These are phyloP conservation scores for Mormyrus proboscirostris DNA, from an alignment of 2,797 vertebrate genomes.

Conservation along the genomic window DNA sequence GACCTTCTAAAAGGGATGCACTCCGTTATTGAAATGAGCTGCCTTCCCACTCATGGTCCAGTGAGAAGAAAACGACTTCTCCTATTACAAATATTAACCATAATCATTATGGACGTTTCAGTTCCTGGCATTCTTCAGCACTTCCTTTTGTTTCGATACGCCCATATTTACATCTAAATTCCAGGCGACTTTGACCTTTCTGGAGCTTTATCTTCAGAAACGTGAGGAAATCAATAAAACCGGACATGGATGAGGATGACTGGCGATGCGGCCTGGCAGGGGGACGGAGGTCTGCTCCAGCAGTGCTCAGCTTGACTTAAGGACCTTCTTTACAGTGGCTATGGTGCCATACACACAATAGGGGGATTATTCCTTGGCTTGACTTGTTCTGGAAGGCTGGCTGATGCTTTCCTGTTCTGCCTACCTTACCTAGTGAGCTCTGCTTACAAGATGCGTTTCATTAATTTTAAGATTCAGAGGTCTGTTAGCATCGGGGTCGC, in stretches of 20 bases:
- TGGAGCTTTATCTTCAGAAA: background rate
- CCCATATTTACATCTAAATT: background rate
- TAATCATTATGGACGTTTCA: background rate
- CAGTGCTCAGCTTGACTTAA: background rate
- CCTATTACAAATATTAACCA: background rate
- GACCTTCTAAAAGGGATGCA: background rate
- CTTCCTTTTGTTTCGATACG: background rate
- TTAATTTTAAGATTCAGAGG: conserved; percentile 1
- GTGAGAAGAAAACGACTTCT: background rate
- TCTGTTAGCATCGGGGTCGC: background rate
- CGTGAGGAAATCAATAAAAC: background rate
- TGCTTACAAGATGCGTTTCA: conserved; percentile 7
- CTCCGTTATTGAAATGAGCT: background rate
- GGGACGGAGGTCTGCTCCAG: background rate
- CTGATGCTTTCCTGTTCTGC: background rate
- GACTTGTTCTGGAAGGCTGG: background rate
- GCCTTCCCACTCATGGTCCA: background rate
- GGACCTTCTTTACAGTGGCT: background rate
- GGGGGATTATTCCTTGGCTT: conserved; percentile 19
- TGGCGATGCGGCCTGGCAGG: background rate
- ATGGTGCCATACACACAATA: conserved; percentile 11
- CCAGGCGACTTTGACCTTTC: conserved; percentile 15
- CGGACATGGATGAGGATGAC: background rate
- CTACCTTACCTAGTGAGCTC: background rate
- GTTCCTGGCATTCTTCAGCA: background rate